Evolutionary conservation across 2,113 vertebrate species (phyloP), one percentile per base, ranked within the genome.

Genomic region (Peromyscus polionotus): DNA sequence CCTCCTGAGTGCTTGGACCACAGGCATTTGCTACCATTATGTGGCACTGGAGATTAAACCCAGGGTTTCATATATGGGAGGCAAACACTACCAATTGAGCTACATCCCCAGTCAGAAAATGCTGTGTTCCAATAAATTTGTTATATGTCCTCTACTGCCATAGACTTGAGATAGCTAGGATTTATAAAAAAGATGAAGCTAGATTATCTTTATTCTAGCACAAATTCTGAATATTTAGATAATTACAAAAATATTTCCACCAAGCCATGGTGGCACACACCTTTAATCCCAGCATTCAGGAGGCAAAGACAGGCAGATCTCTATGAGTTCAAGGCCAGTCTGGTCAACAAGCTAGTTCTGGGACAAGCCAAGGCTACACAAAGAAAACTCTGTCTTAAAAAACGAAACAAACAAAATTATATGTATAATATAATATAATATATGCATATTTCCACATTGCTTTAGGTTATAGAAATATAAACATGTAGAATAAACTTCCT

Each of bases 381-480:
- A 20, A 73, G 70, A 72, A 72, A 72, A 26, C 36, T 8, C 36
- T 72, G 36, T n/a, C n/a, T 73, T 73, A n/a, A 75, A 88, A 33
- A 36, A 42, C 4, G 26, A 75, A 45, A 76, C 39, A 42, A n/a
- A 24, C 20, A 75, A 75, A 75, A 24, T 39, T 39, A 75, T 39
- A 72, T 17, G 16, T 63, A 63, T 16, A 33, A 63, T 16, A 33
- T 33, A 19, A 63, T 24, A 61, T 61, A 19, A 19, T 61, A 63
- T 63, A 26, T 63, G 26, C n/a, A 11, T 83, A 61, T 39, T 7
- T 65, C 28, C 0, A 22, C 92, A 20, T 91, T 94, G 67, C 12
- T 94, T 95, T 73, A 94, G 65, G n/a, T 22, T 93, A 4, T 54
- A 97, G 90, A 92, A 88, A 93, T 76, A n/a, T 76, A 94, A 92